Evolutionary conservation across 2,113 vertebrate genomes (phyloP), one percentile per base, ranked within the genome.

Genomic region (Alexandromys fortis): DNA sequence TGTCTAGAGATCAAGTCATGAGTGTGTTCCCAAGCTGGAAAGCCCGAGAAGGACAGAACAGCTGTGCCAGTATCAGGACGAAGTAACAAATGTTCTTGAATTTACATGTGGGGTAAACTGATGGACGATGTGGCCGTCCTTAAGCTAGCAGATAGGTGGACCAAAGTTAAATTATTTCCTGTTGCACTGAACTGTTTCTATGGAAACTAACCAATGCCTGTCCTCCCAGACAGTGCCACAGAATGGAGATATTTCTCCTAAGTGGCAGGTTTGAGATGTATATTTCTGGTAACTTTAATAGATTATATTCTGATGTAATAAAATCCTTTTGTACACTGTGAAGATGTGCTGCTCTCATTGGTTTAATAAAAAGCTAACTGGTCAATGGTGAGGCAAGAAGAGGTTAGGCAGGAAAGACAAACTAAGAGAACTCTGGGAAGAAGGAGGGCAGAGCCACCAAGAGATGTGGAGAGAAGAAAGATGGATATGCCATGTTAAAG

Each of bases 141-240:
- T 92, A 85, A 73, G 93, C 96, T 98, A 92, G 89, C 95, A 96
- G 93, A 97, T 91, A 95, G 93, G 95, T 96, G 98, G 98, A 98
- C 98, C 98, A 98, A 98, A 98, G 82, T 97, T 93, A 95, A 87
- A 90, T 96, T 96, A 96, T 95, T 98, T 98, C 86, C 49, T 49
- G 49, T 49, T 49, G 49, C 49, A 49, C 42, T 97, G 61, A 97
- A 97, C 91, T 97, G 96, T 91, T 97, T 91, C 94, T 78, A 0
- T 95, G 85, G 75, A 96, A 97, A 67, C 89, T 96, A 90, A 94
- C 94, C 78, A 96, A 95, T 90, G 22, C 72, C 52, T 78, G 42
- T 86, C 55, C 22, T 68, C 97, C 86, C 42, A 70, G 49, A 42
- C 97, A 94, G 75, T 97, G 89, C 82, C 89, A 97, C 72, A 93